A percentile compares a stretch with the other conserved stretches of the same genome.
Conservation (phyloP, 2,113 vertebrate species). For the Fregata magnificens region DNA sequence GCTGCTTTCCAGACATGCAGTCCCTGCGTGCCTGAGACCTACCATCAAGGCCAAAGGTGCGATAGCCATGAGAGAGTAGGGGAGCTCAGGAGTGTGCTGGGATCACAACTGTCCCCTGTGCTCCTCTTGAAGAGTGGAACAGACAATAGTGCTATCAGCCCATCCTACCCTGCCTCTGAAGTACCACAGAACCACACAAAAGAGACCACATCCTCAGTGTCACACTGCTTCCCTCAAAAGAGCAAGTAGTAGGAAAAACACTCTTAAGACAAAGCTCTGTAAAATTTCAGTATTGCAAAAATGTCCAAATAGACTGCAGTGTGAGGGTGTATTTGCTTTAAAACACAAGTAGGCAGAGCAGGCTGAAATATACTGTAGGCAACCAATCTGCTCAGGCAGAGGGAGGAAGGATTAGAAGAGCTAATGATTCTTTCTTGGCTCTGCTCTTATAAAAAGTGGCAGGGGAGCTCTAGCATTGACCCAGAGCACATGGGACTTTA, state of each 20-base stretch:
- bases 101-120: too few relatives aligned
- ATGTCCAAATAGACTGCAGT: background rate
- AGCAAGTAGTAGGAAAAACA: background rate
- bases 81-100: background rate
- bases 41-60: background rate
- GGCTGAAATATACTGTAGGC: background rate
- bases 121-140: background rate
- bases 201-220: background rate
- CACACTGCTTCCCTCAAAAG: background rate
- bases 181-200: background rate
- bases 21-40: background rate
- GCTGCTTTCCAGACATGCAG: background rate
- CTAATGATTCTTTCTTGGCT: background rate
- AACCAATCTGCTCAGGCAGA: background rate
- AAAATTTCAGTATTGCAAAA: background rate
- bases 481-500: background rate
- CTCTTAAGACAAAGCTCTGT: background rate
- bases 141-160: background rate
- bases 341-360: background rate
- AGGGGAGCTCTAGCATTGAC: background rate
- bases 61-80: background rate
- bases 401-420: background rate
- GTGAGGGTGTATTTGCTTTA: background rate
- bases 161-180: background rate
- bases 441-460: background rate